Evolutionary conservation across 2,888 invertebrate genomes (phyloP).

Genomic region (Steromphala cineraria): DNA sequence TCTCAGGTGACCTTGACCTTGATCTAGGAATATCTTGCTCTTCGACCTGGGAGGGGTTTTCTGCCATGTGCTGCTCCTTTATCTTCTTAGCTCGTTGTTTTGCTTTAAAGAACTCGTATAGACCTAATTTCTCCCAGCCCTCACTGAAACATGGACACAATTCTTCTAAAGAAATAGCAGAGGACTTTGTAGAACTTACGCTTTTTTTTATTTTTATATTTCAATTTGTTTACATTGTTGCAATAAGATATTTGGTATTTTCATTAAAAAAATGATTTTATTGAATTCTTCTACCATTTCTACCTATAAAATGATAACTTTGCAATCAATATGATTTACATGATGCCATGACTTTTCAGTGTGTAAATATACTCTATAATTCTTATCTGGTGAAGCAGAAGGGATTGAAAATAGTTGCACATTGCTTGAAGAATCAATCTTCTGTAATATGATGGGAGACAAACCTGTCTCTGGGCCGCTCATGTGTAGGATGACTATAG

Average conservation of each 20-base stretch:
- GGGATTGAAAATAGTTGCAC: neutral
- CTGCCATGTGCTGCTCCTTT: constrained; percentile 77
- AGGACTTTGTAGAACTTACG: no score
- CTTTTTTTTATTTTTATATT: no score
- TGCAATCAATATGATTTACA: neutral
- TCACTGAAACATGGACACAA: constrained; percentile 77
- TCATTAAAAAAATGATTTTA: no score
- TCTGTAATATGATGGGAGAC: neutral
- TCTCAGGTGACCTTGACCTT: constrained; percentile 75
- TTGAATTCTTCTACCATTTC: no score
- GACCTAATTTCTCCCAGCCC: constrained; percentile 98
- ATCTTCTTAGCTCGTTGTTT: constrained; percentile 93
- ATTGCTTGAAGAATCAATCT: neutral
- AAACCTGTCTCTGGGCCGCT: constrained; percentile 88
- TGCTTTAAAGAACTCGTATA: constrained; percentile 98
- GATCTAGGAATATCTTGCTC: constrained; percentile 30
- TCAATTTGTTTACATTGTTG: no score
- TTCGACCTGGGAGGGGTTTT: neutral
- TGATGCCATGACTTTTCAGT: neutral
- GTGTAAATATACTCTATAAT: neutral
- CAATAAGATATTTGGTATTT: no score
- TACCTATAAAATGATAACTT: no score
- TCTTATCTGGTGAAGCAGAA: neutral
- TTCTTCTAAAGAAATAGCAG: no score
- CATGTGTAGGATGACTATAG: constrained; percentile 95